phyloP scores from a whole-genome alignment of 2,888 invertebrate species.

The Tyria jacobaeae region DNA sequence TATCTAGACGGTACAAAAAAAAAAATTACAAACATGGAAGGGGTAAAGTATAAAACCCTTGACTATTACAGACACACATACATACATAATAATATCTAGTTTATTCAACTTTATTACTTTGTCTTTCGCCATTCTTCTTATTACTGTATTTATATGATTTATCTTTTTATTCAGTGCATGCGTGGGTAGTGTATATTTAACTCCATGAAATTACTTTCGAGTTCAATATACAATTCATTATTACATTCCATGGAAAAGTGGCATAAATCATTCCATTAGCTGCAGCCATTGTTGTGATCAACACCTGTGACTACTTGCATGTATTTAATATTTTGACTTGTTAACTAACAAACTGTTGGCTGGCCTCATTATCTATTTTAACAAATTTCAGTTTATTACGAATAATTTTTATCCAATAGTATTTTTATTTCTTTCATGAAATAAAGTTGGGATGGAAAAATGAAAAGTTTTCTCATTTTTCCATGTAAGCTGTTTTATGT shows the following conservation, averaged over 20 bases:
- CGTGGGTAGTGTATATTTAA: no score
- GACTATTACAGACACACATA: background rate
- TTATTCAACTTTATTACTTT: constrained; percentile 14
- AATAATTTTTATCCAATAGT: background rate
- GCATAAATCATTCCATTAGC: constrained; percentile 12
- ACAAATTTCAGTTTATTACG: background rate
- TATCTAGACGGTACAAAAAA: constrained; percentile 90
- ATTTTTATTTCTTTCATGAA: background rate
- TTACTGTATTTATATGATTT: constrained; percentile 13
- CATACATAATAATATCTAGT: constrained; percentile 3
- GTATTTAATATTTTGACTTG: background rate
- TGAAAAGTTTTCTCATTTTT: background rate
- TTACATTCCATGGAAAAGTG: constrained; percentile 8
- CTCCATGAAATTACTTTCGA: no score
- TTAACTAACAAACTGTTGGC: background rate
- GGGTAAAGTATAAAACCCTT: constrained; percentile 88
- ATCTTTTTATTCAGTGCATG: constrained; percentile 2
- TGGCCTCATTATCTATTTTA: background rate
- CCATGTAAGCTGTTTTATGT: background rate
- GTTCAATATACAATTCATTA: constrained; percentile 28
- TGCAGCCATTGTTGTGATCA: no score
- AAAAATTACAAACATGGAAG: constrained; percentile 90
- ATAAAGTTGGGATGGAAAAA: constrained; percentile 2
- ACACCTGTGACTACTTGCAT: constrained; percentile 19
- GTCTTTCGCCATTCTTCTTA: constrained; percentile 18